Conservation (phyloP, 2,113 vertebrate species). For the Crypturellus undulatus region DNA sequence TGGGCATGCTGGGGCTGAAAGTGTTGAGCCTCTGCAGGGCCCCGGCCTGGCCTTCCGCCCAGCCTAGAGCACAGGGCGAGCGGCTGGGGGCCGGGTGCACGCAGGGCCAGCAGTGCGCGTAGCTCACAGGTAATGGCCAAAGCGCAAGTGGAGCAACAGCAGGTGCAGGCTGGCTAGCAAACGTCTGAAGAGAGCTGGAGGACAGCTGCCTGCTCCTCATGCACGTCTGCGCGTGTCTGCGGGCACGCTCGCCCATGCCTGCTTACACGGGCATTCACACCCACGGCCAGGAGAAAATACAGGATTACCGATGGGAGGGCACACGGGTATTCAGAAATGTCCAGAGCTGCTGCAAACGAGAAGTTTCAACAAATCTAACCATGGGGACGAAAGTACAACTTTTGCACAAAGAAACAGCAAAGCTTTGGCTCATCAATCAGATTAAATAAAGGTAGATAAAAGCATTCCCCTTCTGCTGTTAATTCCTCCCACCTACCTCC, state of each 20-base stretch:
- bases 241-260: not conserved
- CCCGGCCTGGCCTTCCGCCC: too few relatives aligned
- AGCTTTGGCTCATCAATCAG: not conserved
- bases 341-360: rapidly evolving
- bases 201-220: not conserved
- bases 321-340: rapidly evolving
- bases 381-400: not conserved
- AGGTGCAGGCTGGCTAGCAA: not conserved
- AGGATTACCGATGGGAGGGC: rapidly evolving
- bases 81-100: too few relatives aligned
- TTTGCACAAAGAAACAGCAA: not conserved
- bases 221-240: not conserved
- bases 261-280: rapidly evolving
- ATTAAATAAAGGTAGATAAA: not conserved
- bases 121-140: too few relatives aligned
- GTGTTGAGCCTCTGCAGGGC: too few relatives aligned
- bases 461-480: not conserved
- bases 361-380: not conserved
- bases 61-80: too few relatives aligned
- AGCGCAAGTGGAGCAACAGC: too few relatives aligned
- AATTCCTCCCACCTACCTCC: not conserved
- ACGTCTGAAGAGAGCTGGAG: rapidly evolving
- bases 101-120: too few relatives aligned
- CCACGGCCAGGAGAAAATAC: rapidly evolving
- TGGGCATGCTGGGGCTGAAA: too few relatives aligned